Evolutionary conservation across 1,140 invertebrate genomes (phyloP).

Genomic region (Heliothis subflexa): DNA sequence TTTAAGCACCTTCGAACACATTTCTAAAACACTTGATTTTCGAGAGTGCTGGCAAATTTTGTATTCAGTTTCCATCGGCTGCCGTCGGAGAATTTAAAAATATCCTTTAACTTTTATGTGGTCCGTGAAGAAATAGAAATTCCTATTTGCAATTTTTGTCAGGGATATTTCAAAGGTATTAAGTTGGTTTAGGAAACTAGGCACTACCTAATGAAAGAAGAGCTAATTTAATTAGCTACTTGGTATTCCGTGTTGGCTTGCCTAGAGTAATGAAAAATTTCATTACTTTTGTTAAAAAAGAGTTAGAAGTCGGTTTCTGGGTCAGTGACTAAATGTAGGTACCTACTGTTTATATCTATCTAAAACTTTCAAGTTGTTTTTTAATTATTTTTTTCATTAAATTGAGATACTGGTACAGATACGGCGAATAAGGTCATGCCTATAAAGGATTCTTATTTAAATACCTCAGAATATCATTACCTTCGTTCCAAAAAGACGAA

Average conservation of each 20-base stretch:
- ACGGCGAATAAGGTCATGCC: neutral
- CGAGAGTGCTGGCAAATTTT: slow-evolving; percentile 48
- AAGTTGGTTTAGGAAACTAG: slow-evolving; percentile 12
- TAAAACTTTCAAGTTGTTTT: neutral
- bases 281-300: neutral
- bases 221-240: slow-evolving; percentile 6
- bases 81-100: slow-evolving; percentile 50
- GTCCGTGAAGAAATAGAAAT: slow-evolving; percentile 25
- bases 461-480: slow-evolving; percentile 59
- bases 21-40: slow-evolving; percentile 43
- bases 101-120: slow-evolving; percentile 47
- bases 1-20: neutral
- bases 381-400: too few relatives aligned
- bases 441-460: slow-evolving; percentile 38
- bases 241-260: slow-evolving; percentile 4
- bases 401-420: too few relatives aligned
- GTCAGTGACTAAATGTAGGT: neutral
- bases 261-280: slow-evolving; percentile 18
- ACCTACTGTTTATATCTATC: neutral
- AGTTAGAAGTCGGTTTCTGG: neutral
- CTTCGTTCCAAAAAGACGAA: slow-evolving; percentile 61
- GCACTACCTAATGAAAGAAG: slow-evolving; percentile 14
- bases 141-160: slow-evolving; percentile 19
- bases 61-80: slow-evolving; percentile 53
- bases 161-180: slow-evolving; percentile 15